Base-by-base conservation (phyloP, 2,888 invertebrate genomes). In the Eupeodes latifasciatus region DNA sequence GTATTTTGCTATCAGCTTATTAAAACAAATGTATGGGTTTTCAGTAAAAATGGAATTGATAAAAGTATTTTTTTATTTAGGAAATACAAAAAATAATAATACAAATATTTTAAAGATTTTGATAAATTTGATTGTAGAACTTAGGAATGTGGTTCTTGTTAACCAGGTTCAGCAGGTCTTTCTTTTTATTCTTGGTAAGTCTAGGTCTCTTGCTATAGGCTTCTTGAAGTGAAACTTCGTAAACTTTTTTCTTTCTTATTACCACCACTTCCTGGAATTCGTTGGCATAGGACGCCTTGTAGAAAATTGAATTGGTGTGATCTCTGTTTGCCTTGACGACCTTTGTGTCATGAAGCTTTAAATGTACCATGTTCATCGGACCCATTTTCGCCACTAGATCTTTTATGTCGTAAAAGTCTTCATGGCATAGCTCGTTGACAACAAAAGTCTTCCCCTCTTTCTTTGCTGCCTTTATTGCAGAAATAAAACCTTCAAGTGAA, bases 261-360 rank as follows among this genome's bases (percentile, higher is more conserved):
- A 61, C 61, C 10, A 61, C 34, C 36, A 27, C 61, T 27, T 61
- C 36, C 61, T 61, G 36, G 36, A 61, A 61, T 11, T 61, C 53
- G 53, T 55, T 19, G 16, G 53, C 16, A 55, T 55, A 55, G 16
- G 53, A 55, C n/a, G 53, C 16, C 16, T 55, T 55, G 53, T 55
- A 55, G 16, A 55, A 55, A 99, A 94, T 99, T 98, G 53, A 19
- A 27, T 44, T 44, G 40, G 51, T 7, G 51, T 53, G 51, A 53
- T n/a, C 51, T 14, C 51, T 53, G 12, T 57, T 57, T 27, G 27
- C 57, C 16, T 57, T 57, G 57, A 57, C 5, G 57, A 57, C 19
- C 19, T 27, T 57, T 59, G 59, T 59, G 1, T 59, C 59, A 14
- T 59, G 59, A 4, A 59, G 27, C 5, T 59, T 59, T 34, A 59